phyloP scores from a whole-genome alignment of 2,888 invertebrate species.

The Ornithoptera priamus region DNA sequence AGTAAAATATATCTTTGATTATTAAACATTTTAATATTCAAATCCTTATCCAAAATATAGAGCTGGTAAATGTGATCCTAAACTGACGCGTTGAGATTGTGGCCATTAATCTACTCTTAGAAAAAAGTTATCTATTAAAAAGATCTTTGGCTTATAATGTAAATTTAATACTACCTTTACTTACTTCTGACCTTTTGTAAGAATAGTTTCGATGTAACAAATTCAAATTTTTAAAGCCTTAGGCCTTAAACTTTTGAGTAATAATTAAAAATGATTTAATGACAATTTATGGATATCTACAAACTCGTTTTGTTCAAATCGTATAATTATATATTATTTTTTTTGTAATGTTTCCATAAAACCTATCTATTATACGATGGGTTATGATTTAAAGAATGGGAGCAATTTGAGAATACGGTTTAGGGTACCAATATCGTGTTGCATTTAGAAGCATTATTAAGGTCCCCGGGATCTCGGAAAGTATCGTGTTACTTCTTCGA shows the following conservation, averaged over 20 bases:
- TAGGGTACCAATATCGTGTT: constrained; percentile 28
- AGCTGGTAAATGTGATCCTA: too few species aligned
- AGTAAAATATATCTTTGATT: too few species aligned
- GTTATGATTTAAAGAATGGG: constrained; percentile 3
- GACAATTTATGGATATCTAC: not conserved
- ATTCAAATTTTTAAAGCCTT: not conserved
- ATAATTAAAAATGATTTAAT: constrained; percentile 2
- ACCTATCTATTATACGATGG: not conserved
- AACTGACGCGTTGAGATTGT: too few species aligned
- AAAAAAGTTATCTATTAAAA: too few species aligned
- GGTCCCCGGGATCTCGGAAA: constrained; percentile 44
- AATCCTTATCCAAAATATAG: too few species aligned
- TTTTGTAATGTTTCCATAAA: not conserved
- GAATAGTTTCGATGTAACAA: not conserved
- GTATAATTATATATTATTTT: not conserved
- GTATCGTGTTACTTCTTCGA: constrained; percentile 67
- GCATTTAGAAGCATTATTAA: constrained; percentile 33
- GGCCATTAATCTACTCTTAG: too few species aligned
- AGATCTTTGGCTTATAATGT: too few species aligned
- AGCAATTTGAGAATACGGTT: constrained; percentile 18
- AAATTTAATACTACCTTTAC: too few species aligned
- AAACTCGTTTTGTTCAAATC: not conserved
- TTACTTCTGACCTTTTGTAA: too few species aligned
- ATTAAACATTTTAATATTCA: too few species aligned
- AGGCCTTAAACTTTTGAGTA: not conserved